Evolutionary conservation across 1,140 invertebrate species (phyloP).

Genomic region (Belonocnema kinseyi): DNA sequence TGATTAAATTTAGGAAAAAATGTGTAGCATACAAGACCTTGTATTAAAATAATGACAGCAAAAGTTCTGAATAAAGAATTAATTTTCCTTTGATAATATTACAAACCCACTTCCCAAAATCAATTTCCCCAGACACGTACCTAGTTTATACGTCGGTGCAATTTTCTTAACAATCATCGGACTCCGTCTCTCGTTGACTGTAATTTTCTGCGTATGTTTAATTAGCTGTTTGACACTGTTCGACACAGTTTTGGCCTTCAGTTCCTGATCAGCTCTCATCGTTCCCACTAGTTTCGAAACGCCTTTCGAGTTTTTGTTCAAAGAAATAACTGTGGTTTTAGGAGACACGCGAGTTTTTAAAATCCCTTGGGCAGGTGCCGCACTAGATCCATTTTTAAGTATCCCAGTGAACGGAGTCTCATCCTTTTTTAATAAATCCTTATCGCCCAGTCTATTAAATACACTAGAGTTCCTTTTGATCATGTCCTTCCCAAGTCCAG

Average conservation of each 20-base stretch:
- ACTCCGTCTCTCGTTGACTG: constrained; percentile 42
- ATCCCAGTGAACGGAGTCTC: constrained; percentile 48
- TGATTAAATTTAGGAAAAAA: too few species aligned
- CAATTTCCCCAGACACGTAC: constrained; percentile 49
- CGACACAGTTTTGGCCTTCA: constrained; percentile 58
- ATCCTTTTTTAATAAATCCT: constrained; percentile 62
- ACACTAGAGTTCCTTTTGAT: constrained; percentile 67
- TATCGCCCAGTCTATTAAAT: constrained; percentile 71
- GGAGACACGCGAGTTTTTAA: constrained; percentile 56
- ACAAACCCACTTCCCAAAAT: background rate
- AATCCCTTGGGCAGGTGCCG: constrained; percentile 56
- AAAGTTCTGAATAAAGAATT: background rate
- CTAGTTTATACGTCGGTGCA: constrained; percentile 63
- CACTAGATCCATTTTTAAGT: constrained; percentile 63
- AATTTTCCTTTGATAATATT: too few species aligned
- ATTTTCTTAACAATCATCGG: constrained; percentile 43
- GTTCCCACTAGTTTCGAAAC: constrained; percentile 61
- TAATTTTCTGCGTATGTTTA: constrained; percentile 57
- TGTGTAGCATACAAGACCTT: too few species aligned
- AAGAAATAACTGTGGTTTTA: constrained; percentile 55
- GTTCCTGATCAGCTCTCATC: constrained; percentile 73
- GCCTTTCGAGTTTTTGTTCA: constrained; percentile 36
- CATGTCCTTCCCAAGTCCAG: constrained; percentile 67
- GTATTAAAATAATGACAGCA: background rate
- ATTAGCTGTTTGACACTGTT: constrained; percentile 59